phyloP scores from a whole-genome alignment of 2,888 invertebrate species.

The Mechanitis mazaeus region DNA sequence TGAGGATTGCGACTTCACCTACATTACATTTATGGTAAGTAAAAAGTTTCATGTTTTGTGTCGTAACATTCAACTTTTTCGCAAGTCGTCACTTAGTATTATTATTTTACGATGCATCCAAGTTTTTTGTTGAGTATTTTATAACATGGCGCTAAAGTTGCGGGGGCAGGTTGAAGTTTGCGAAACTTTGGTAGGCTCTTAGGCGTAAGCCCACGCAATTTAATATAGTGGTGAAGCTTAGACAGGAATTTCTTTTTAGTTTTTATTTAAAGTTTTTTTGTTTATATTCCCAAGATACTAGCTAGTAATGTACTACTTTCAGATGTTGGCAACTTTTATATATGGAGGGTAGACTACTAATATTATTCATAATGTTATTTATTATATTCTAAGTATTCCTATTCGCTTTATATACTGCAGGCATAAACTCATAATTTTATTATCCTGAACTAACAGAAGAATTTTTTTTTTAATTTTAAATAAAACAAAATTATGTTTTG shows the following conservation, averaged over 20 bases:
- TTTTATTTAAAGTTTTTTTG: not conserved
- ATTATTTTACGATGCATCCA: slow-evolving; percentile 22
- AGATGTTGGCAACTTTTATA: too few species aligned
- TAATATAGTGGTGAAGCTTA: not conserved
- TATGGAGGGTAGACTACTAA: too few species aligned
- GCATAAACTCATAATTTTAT: too few species aligned
- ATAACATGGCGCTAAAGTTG: slow-evolving; percentile 13
- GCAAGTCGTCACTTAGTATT: slow-evolving; percentile 22
- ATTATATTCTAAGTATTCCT: too few species aligned
- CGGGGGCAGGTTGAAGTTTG: slow-evolving; percentile 20
- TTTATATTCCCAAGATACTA: too few species aligned
- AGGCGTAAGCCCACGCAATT: slow-evolving; percentile 21
- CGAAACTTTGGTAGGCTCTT: slow-evolving; percentile 19
- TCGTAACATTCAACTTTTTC: slow-evolving; percentile 58
- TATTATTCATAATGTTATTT: too few species aligned
- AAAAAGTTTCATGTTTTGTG: slow-evolving; percentile 66
- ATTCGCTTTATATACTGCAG: too few species aligned
- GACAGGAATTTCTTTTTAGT: not conserved
- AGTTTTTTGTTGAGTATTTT: slow-evolving; percentile 21
- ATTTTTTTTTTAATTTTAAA: too few species aligned
- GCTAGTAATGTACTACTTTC: too few species aligned
- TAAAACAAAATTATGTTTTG: too few species aligned
- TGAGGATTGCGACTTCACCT: slow-evolving; percentile 58
- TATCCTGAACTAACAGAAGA: too few species aligned
- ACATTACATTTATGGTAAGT: slow-evolving; percentile 73